phyloP scores from a whole-genome alignment of 2,888 invertebrate species.

The Schrankia costaestrigalis region DNA sequence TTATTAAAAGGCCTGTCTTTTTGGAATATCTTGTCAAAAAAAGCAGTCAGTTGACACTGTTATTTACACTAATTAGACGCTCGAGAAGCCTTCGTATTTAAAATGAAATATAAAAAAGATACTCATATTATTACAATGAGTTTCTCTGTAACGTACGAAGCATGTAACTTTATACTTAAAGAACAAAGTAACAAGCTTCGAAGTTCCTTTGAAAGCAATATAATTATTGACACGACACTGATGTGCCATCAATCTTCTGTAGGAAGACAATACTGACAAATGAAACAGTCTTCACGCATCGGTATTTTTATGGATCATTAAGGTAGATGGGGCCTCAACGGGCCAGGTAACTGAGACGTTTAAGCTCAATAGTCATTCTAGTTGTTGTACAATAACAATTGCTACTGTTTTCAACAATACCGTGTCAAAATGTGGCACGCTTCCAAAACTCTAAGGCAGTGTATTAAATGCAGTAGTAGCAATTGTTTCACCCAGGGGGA shows the following conservation, averaged over 20 bases:
- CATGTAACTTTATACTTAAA: too few relatives aligned
- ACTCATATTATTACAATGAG: too few relatives aligned
- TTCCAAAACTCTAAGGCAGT: slow-evolving; percentile 41
- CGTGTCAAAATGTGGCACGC: slow-evolving; percentile 36
- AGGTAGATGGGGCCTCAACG: slow-evolving; percentile 19
- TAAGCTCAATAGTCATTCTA: slow-evolving; percentile 23
- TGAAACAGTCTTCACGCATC: slow-evolving; percentile 39
- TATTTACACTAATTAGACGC: too few relatives aligned
- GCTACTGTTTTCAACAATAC: slow-evolving; percentile 51
- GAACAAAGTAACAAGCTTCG: too few relatives aligned
- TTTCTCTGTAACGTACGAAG: too few relatives aligned
- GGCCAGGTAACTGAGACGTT: slow-evolving; percentile 27
- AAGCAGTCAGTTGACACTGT: too few relatives aligned
- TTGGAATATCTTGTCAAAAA: background rate
- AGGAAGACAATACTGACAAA: slow-evolving; percentile 34
- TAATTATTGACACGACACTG: slow-evolving; percentile 19
- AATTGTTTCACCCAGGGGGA: slow-evolving; percentile 55
- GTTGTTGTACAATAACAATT: slow-evolving; percentile 41
- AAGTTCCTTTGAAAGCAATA: too few relatives aligned
- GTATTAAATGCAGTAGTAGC: slow-evolving; percentile 39
- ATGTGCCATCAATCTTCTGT: slow-evolving; percentile 24
- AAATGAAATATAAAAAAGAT: too few relatives aligned
- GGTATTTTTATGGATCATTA: slow-evolving; percentile 52
- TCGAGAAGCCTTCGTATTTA: too few relatives aligned
- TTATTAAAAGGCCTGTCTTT: slow-evolving; percentile 10